Evolutionary conservation across 2,797 vertebrate genomes (phyloP).

Genomic region (Linurgus olivaceus): DNA sequence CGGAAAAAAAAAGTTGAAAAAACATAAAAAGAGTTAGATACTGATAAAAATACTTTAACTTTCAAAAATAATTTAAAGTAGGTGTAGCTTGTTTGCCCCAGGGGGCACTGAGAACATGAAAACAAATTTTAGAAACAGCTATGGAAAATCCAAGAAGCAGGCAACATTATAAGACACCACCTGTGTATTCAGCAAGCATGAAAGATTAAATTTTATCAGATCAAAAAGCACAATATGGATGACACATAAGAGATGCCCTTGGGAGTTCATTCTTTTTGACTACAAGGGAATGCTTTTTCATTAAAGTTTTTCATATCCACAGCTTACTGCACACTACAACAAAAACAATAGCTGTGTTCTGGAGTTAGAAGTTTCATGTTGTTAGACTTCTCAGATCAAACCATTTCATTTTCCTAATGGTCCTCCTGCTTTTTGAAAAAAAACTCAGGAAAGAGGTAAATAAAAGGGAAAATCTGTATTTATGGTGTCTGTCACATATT

Average conservation of each 20-base stretch:
- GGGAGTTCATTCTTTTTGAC: neutral
- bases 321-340: neutral
- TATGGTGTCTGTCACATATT: neutral
- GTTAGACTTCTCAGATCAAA: neutral
- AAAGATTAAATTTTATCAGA: constrained; percentile 43
- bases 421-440: neutral
- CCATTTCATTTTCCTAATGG: neutral
- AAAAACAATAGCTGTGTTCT: neutral
- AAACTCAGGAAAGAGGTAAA: neutral
- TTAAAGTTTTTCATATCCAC: constrained; percentile 13
- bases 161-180: constrained; percentile 9
- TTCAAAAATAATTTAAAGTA: neutral
- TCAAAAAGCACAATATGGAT: constrained; percentile 2
- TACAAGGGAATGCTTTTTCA: neutral
- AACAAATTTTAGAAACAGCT: constrained; percentile 16
- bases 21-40: neutral
- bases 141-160: neutral
- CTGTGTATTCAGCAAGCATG: constrained; percentile 25
- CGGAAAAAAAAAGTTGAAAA: neutral
- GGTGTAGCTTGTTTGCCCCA: neutral
- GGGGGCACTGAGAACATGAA: neutral
- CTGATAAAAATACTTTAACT: neutral
- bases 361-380: neutral
- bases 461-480: neutral
- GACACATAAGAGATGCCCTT: neutral